Evolutionary conservation across 2,113 vertebrate genomes (phyloP).

Genomic region (Furnarius figulus): DNA sequence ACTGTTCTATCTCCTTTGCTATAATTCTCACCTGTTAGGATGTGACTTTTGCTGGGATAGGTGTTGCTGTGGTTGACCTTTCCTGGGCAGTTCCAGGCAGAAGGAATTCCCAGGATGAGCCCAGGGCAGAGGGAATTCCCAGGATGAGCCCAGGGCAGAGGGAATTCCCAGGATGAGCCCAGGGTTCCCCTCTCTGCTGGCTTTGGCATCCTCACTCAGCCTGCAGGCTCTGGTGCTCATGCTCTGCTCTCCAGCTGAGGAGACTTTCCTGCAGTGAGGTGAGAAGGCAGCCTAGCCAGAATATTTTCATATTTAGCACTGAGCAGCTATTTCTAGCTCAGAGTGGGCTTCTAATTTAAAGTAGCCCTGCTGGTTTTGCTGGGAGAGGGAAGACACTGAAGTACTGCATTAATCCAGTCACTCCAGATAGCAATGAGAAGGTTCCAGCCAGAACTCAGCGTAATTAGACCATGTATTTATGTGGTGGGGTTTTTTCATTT

Average conservation of each 20-base stretch:
- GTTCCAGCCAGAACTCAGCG: neutral
- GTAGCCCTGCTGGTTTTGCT: constrained; percentile 20
- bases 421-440: neutral
- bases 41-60: neutral
- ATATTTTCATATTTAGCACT: neutral
- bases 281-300: neutral
- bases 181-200: neutral
- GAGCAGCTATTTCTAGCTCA: neutral
- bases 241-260: neutral
- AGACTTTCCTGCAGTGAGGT: neutral
- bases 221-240: neutral
- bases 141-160: neutral
- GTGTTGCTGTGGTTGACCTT: neutral
- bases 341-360: neutral
- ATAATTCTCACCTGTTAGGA: neutral
- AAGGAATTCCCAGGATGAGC: neutral
- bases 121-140: neutral
- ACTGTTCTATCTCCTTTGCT: neutral
- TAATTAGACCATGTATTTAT: neutral
- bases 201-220: neutral
- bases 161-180: neutral
- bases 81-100: neutral
- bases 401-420: neutral
- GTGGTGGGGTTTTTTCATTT: neutral
- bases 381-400: neutral